Evolutionary conservation across 2,113 vertebrate genomes (phyloP).

Genomic region (Petromus typicus): DNA sequence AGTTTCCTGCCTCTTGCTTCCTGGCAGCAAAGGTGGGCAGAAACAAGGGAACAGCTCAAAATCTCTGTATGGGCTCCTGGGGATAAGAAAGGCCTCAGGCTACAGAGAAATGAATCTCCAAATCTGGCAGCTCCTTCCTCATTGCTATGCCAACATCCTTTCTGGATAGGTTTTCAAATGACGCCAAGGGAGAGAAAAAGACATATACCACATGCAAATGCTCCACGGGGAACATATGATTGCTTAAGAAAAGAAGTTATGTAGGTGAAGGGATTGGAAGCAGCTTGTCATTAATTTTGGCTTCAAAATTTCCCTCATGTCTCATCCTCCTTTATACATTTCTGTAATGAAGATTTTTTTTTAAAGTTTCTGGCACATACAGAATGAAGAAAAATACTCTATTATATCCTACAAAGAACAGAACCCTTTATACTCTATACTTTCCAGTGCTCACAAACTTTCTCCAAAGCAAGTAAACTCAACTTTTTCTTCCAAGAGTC

Average conservation of each 20-base stretch:
- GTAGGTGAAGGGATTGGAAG: not conserved
- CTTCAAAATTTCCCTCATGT: not conserved
- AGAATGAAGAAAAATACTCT: not conserved
- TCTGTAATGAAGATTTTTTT: constrained; percentile 39
- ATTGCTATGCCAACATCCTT: constrained; percentile 39
- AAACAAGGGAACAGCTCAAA: constrained; percentile 14
- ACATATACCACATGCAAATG: not conserved
- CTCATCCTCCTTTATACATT: not conserved
- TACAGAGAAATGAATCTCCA: constrained; percentile 43
- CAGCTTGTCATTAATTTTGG: constrained; percentile 44
- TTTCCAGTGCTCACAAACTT: not conserved
- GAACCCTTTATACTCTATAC: not conserved
- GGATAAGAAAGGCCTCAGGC: constrained; percentile 15
- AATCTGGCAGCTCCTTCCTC: not conserved
- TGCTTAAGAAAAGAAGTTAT: not conserved
- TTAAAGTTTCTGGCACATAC: not conserved
- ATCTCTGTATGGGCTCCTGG: not conserved
- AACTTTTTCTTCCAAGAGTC: not conserved
- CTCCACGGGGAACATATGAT: not conserved
- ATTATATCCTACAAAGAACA: not conserved
- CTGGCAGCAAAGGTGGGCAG: constrained; percentile 35
- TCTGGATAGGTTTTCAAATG: constrained; percentile 52
- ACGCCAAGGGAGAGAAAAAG: not conserved
- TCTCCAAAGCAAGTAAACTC: not conserved
- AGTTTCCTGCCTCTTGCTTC: constrained; percentile 15